Evolutionary conservation across 1,140 invertebrate genomes (phyloP), one percentile per base, ranked within the genome.

Genomic region (Cecropterus lyciades): DNA sequence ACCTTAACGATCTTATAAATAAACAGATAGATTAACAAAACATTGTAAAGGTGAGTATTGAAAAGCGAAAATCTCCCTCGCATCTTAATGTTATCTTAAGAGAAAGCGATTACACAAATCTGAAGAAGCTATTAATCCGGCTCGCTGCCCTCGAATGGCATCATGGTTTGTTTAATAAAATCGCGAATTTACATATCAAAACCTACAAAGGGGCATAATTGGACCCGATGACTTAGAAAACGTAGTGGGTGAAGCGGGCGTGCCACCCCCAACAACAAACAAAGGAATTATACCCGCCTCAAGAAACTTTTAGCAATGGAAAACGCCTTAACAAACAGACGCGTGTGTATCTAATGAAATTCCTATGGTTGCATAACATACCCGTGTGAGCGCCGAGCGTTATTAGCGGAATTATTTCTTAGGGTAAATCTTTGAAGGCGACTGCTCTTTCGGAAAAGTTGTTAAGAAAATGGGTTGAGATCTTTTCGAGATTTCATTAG

Each of bases 291-390:
- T 89, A 85, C 87, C 87, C 89, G 89, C 89, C 87, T 91, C 88
- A 92, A 92, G 89, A 92, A 92, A 92, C 89, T 92, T 92, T 91
- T 92, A 89, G 88, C 89, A 92, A 89, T 92, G 87, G 89, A 91
- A 92, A 91, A 89, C 89, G 87, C 87, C 89, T 92, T 92, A 92
- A 91, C 89, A 92, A 92, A 92, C 89, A 92, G 74, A 89, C 88
- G 87, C 85, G 88, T 92, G 88, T 92, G 89, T 92, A 91, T 92
- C 84, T 92, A 92, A 92, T 92, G 88, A 92, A 92, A 92, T 92
- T 92, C 89, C 89, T 89, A 91, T 89, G 89, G 89, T 91, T 89
- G 87, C 89, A 89, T 92, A 91, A 87, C 88, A 89, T 88, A 85
- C 81, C 82, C 86, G 89, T 80, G 83, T 77, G 79, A 87, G 86